phyloP scores from a whole-genome alignment of 1,140 invertebrate species.

The Mya arenaria region DNA sequence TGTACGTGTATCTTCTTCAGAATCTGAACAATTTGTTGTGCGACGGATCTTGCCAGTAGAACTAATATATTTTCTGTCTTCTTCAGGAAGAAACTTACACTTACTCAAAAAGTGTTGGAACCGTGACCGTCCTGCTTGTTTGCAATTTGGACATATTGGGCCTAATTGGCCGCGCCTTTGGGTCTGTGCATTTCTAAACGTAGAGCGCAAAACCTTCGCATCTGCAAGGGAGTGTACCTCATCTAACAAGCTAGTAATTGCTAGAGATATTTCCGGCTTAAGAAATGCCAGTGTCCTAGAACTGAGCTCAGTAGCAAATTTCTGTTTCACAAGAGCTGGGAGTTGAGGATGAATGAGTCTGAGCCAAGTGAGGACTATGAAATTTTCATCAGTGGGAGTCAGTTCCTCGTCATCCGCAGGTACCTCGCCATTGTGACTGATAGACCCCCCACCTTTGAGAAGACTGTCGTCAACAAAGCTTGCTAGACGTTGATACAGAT shows the following conservation, averaged over 20 bases:
- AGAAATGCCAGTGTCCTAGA: slow-evolving; percentile 19
- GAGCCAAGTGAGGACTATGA: slow-evolving; percentile 64
- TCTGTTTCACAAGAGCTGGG: slow-evolving; percentile 60
- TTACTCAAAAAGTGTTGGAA: slow-evolving; percentile 53
- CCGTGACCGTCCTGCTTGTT: slow-evolving; percentile 17
- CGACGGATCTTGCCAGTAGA: too few species aligned
- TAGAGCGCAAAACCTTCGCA: not conserved
- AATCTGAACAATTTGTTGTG: too few species aligned
- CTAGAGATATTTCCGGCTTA: slow-evolving; percentile 14
- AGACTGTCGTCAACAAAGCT: slow-evolving; percentile 66
- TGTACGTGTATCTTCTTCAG: too few species aligned
- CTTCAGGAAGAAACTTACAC: slow-evolving; percentile 36
- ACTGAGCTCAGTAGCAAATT: slow-evolving; percentile 56
- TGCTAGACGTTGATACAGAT: slow-evolving; percentile 43
- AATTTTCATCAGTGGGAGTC: slow-evolving; percentile 59
- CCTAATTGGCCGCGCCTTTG: too few species aligned
- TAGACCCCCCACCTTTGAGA: not conserved
- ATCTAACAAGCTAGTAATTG: slow-evolving; percentile 19
- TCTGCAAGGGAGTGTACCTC: not conserved
- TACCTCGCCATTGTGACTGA: slow-evolving; percentile 47
- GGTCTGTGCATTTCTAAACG: not conserved
- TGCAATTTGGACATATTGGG: slow-evolving; percentile 44
- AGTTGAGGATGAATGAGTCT: slow-evolving; percentile 58
- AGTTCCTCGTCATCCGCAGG: slow-evolving; percentile 59
- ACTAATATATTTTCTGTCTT: slow-evolving; percentile 31